These are phyloP conservation scores for Reticulitermes lucifugus DNA, from an alignment of 2,888 invertebrate species.

Conservation along the genomic window DNA sequence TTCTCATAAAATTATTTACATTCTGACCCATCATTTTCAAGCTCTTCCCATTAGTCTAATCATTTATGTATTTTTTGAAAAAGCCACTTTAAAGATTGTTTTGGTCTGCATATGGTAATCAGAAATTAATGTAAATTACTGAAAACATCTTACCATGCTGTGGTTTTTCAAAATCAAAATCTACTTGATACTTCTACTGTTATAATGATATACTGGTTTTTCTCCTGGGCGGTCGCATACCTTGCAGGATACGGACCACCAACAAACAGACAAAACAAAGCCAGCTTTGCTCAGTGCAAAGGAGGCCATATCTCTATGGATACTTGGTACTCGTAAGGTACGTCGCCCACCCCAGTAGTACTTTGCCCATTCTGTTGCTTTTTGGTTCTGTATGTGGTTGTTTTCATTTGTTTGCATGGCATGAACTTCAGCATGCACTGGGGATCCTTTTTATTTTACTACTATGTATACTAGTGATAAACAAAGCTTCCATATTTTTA, in stretches of 20 bases:
- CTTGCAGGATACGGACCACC: slow-evolving; percentile 74
- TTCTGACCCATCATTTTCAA: background rate
- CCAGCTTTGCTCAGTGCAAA: slow-evolving; percentile 85
- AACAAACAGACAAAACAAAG: slow-evolving; percentile 74
- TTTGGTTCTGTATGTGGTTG: background rate
- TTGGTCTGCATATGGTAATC: background rate
- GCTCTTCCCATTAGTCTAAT: background rate
- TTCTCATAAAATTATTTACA: background rate
- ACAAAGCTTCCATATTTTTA: too few species aligned
- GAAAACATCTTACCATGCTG: background rate
- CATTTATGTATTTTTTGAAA: background rate
- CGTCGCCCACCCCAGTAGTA: slow-evolving; percentile 60
- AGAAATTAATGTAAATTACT: background rate
- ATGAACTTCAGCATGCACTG: background rate
- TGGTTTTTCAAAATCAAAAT: background rate
- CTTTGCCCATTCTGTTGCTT: slow-evolving; percentile 29
- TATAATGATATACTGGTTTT: slow-evolving; percentile 59
- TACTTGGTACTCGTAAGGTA: slow-evolving; percentile 94
- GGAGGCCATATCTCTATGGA: slow-evolving; percentile 95
- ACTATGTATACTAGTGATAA: too few species aligned
- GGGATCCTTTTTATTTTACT: too few species aligned
- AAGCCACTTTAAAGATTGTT: background rate
- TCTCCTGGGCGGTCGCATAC: slow-evolving; percentile 65
- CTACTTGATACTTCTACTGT: background rate
- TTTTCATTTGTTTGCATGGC: slow-evolving; percentile 8